Evolutionary conservation across 2,113 vertebrate species (phyloP).

Genomic region (Theristicus caerulescens): DNA sequence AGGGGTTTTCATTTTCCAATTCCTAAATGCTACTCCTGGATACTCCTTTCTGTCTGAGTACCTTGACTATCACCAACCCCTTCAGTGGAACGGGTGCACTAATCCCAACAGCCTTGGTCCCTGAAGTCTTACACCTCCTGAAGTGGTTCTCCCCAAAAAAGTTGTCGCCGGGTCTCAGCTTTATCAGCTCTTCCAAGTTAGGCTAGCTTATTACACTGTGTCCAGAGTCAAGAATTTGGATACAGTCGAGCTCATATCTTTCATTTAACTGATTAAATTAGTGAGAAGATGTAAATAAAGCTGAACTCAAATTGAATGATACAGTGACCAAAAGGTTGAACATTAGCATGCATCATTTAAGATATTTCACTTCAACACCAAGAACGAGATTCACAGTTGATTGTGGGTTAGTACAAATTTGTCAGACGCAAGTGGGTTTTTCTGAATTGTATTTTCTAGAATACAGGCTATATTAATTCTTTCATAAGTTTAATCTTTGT

Average conservation of each 20-base stretch:
- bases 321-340: constrained; percentile 55
- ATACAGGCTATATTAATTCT: neutral
- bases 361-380: constrained; percentile 66
- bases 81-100: neutral
- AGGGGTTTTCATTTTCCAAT: neutral
- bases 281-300: constrained; percentile 59
- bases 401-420: constrained; percentile 60
- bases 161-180: neutral
- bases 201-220: constrained; percentile 37
- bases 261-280: constrained; percentile 29
- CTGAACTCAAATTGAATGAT: constrained; percentile 49
- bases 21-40: neutral
- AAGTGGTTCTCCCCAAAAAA: neutral
- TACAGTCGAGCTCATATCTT: constrained; percentile 38
- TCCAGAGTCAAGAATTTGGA: constrained; percentile 39
- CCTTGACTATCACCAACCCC: neutral
- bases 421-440: constrained; percentile 29
- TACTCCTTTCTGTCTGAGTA: neutral
- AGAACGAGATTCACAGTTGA: constrained; percentile 58
- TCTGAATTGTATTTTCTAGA: constrained; percentile 46
- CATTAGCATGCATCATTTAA: constrained; percentile 59
- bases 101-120: constrained; percentile 51
- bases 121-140: constrained; percentile 34
- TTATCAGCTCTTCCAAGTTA: constrained; percentile 16
- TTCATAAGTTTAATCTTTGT: neutral